Percentiles rank a stretch among this genome's conserved stretches.
phyloP scores from a whole-genome alignment of 2,113 vertebrate genomes.

The Ophiodon elongatus region DNA sequence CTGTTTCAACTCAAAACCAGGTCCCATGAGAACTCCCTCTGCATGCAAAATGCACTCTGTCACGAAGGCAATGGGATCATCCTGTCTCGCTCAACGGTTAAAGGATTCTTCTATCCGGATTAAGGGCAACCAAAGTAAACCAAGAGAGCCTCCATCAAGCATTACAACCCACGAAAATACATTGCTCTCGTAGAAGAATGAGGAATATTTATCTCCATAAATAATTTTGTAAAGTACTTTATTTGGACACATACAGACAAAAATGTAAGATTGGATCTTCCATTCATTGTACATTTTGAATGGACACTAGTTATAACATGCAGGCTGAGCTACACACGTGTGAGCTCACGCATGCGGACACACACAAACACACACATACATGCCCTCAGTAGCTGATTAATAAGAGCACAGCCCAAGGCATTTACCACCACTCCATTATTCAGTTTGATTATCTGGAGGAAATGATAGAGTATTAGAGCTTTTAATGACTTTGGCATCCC shows the following conservation, averaged over 20 bases:
- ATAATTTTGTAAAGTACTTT: background rate
- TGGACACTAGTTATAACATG: background rate
- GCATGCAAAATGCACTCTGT: background rate
- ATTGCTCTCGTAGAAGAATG: background rate
- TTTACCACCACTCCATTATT: constrained; percentile 77
- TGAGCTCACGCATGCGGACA: background rate
- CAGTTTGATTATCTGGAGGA: constrained; percentile 85
- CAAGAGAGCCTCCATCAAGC: background rate
- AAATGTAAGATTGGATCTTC: background rate
- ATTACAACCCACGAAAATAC: background rate
- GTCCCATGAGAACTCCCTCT: background rate
- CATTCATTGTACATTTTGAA: background rate
- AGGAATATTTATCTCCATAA: background rate
- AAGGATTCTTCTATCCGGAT: background rate
- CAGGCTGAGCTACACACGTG: background rate
- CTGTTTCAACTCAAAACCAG: background rate
- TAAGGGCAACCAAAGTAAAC: background rate
- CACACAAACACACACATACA: constrained; percentile 27
- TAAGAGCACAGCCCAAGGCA: constrained; percentile 71
- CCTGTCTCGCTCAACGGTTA: background rate
- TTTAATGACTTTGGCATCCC: constrained; percentile 86
- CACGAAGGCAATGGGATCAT: background rate
- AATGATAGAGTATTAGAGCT: constrained; percentile 82
- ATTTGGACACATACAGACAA: background rate
- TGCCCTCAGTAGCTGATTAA: constrained; percentile 75